Evolutionary conservation across 2,113 vertebrate species (phyloP), one percentile per base, ranked within the genome.

Genomic region (Oryzias woworae): DNA sequence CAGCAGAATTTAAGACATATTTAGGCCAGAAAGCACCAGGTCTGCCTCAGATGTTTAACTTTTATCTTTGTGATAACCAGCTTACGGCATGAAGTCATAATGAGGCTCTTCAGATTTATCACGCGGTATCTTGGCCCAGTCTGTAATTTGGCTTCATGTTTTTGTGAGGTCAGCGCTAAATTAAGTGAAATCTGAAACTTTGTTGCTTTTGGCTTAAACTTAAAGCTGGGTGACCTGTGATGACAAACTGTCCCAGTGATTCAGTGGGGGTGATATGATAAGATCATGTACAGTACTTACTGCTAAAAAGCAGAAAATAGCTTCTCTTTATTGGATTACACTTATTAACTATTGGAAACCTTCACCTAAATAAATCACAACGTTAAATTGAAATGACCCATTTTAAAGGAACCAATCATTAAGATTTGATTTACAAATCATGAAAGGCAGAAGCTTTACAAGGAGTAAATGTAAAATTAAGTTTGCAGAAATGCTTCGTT

Each of bases 111-210:
- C 10, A 36, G 36, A 36, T 12, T 36, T 36, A 36, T 36, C 36
- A 36, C 2, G 36, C 8, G 49, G 17, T 56, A 15, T 13, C 55
- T 41, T 18, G 5, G 28, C 22, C 18, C 55, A 49, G 13, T 16
- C 47, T 50, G 7, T 20, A 23, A 17, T 64, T n/a, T 62, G 50
- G 41, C 60, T 62, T 31, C 45, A 65, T 70, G 60, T 48, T 52
- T 64, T 72, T 22, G 57, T 12, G 36, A 12, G 18, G 36, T 44
- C 36, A 48, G 31, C 15, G 2, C 14, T 69, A 61, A 61, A 66
- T 31, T 44, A 55, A 58, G 22, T 74, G 67, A 73, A 71, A 80
- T 69, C 44, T 62, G 31, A 65, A 76, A 67, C 51, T 16, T 56
- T 46, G 64, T 58, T 60, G 48, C 59, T 13, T 44, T 18, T 63